Base-by-base conservation (phyloP, 2,113 vertebrate genomes). In the Turdus rufiventris region DNA sequence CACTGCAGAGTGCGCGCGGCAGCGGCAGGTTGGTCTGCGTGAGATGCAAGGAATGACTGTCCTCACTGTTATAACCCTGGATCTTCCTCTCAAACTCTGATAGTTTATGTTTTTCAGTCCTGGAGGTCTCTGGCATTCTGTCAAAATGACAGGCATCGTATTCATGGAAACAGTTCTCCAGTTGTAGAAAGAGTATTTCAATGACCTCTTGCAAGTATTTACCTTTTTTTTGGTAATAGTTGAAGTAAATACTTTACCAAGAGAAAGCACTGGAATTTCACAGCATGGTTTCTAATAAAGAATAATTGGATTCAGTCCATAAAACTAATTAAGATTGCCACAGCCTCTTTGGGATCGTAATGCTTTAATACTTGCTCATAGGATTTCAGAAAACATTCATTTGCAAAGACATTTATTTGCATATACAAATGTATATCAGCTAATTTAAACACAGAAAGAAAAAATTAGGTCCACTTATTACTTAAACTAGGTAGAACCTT, bases 251-350 rank as follows among this genome's bases (percentile, higher is more conserved):
- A 79, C 24, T 84, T 77, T 45, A 87, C 15, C 67, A 71, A 85
- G 19, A 88, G 23, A 33, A 79, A 89, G 63, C 34, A 60, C 50
- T 58, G 71, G 65, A 87, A 93, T 57, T 78, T 76, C 82, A 65
- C 89, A 94, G 82, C 58, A 75, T 67, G 76, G 21, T n/a, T 90
- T 88, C 93, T 51, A 79, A 48, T 79, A 70, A 65, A 72, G 62
- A 88, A 93, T 94, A 93, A 80, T 48, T 61, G 50, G 61, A 42
- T 66, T 95, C 10, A 73, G 60, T 63, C 73, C 56, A 88, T 53
- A 29, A 87, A 93, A 88, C 75, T 96, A 95, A 97, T 67, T 88
- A 94, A 92, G 91, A 92, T 11, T 80, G 40, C 87, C 84, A 93
- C 34, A 71, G 61, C 26, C 81, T 96, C 60, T 74, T 83, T 86